phyloP scores from a whole-genome alignment of 2,888 invertebrate species.

The Drosophila testacea region DNA sequence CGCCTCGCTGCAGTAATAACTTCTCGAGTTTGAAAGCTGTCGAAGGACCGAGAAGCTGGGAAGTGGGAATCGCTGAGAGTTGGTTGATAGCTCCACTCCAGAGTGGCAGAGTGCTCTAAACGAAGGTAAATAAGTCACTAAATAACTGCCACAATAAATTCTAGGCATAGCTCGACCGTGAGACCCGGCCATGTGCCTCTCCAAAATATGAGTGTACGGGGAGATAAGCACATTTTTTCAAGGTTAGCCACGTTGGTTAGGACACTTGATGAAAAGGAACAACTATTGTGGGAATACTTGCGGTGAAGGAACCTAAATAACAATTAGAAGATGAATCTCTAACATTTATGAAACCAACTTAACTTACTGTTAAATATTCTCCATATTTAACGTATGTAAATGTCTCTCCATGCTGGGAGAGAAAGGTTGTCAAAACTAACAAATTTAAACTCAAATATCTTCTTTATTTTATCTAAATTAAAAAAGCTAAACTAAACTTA shows the following conservation, averaged over 20 bases:
- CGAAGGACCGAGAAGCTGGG: constrained; percentile 14
- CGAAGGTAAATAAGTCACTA: constrained; percentile 45
- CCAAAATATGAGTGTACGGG: constrained; percentile 2
- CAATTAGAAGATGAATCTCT: neutral
- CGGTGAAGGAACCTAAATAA: neutral
- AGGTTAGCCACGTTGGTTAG: neutral
- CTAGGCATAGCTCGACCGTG: constrained; percentile 25
- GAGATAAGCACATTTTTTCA: neutral
- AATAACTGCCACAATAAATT: constrained; percentile 50
- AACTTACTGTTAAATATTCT: no score
- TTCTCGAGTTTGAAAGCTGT: constrained; percentile 44
- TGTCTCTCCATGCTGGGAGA: no score
- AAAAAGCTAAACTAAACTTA: no score
- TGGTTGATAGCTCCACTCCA: neutral
- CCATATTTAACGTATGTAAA: no score
- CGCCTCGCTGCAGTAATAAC: constrained; percentile 72
- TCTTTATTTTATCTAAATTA: no score
- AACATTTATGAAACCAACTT: no score
- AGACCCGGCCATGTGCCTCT: constrained; percentile 10
- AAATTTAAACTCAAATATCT: no score
- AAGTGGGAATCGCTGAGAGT: neutral
- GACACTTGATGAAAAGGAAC: neutral
- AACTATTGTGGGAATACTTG: neutral
- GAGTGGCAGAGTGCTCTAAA: neutral
- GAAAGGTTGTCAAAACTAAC: no score